Base-by-base conservation (phyloP, 2,113 vertebrate genomes). In the Poecile atricapillus region DNA sequence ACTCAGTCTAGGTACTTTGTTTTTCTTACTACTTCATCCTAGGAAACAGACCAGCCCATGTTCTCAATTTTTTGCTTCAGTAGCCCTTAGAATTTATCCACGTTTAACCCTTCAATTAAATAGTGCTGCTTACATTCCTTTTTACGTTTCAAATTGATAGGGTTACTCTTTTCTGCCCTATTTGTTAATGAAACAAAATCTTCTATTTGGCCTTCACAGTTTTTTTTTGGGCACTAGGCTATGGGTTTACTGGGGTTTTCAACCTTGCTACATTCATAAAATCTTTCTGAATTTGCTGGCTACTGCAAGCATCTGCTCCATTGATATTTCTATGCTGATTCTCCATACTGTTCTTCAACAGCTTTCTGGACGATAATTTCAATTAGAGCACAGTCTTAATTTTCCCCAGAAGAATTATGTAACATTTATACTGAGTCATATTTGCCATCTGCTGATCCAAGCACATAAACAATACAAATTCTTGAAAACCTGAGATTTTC, bases 361-460 rank as follows among this genome's bases (percentile, higher is more conserved):
- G 73, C 69, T 77, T 95, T 88, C 88, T 87, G 89, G 77, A 92
- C 50, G 21, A 87, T 87, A 73, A 90, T 89, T 95, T 95, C 92
- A 95, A 93, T 92, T 92, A 95, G 87, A 92, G 75, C 71, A 76
- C 50, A 71, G 53, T 87, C 85, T 95, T 96, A 92, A 60, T 96
- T 97, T 95, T 94, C 87, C 50, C 63, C 82, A 69, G 76, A 95
- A 92, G 77, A 95, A 95, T 95, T 94, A 91, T 93, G 68, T 94
- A 97, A 94, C 90, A 0, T 95, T 92, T 96, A 78, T 92, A 94
- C 85, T 95, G 94, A 95, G 90, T 95, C 95, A 97, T 91, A 95
- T 84, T 94, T 93, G 84, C 96, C 95, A 97, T 97, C 96, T 97
- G 96, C 85, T 91, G 84, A 95, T 82, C 87, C 82, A 81, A 90